Conservation (phyloP, 1,140 invertebrate species). For the Penaeus indicus region DNA sequence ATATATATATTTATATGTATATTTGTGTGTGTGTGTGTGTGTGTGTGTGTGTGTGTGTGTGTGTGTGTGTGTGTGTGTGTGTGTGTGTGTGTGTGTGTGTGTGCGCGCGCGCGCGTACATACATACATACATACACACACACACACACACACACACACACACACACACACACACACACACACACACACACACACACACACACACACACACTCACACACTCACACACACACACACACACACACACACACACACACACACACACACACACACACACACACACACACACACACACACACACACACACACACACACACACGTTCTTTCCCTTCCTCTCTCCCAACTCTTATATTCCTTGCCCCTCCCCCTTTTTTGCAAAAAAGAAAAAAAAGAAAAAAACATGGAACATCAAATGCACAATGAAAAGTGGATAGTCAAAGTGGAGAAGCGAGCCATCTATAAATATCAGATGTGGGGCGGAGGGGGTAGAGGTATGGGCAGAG, state of each 20-base stretch:
- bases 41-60: too few relatives aligned
- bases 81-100: too few relatives aligned
- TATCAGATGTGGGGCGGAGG: background rate
- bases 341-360: background rate
- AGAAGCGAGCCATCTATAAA: too few relatives aligned
- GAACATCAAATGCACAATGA: conserved; percentile 15
- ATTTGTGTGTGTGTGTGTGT: too few relatives aligned
- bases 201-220: conserved; percentile 17
- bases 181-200: conserved; percentile 13
- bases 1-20: too few relatives aligned
- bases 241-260: background rate
- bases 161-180: background rate
- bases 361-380: background rate
- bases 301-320: background rate
- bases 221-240: conserved; percentile 15
- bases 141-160: conserved; percentile 1
- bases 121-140: background rate
- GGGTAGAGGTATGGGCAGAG: background rate
- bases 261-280: too few relatives aligned
- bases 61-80: too few relatives aligned
- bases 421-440: background rate
- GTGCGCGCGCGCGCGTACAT: too few relatives aligned
- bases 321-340: too few relatives aligned
- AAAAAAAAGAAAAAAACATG: background rate
- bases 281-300: too few relatives aligned